Evolutionary conservation across 2,797 vertebrate species (phyloP).

Genomic region (Molossus alvarezi): DNA sequence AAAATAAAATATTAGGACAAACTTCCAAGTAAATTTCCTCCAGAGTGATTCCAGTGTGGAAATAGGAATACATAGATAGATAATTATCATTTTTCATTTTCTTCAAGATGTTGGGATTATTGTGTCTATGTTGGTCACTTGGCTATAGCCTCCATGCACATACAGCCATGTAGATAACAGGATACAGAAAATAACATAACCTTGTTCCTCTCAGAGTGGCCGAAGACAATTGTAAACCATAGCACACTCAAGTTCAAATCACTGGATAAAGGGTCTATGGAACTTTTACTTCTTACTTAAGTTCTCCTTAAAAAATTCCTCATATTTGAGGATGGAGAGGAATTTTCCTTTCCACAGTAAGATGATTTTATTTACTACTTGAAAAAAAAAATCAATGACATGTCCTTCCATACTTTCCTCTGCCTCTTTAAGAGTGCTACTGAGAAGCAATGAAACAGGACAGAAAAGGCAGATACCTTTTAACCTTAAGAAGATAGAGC

Average conservation of each 20-base stretch:
- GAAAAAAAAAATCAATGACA: not conserved
- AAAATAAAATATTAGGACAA: not conserved
- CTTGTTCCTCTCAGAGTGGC: not conserved
- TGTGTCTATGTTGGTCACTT: not conserved
- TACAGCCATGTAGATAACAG: not conserved
- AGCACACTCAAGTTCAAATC: not conserved
- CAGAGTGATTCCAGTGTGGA: not conserved
- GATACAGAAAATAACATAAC: not conserved
- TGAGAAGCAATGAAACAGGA: not conserved
- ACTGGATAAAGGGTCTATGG: not conserved
- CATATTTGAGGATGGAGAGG: not conserved
- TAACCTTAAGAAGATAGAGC: not conserved
- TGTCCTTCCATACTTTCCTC: not conserved
- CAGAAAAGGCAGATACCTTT: too few species aligned
- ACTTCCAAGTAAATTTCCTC: not conserved
- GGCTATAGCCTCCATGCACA: not conserved
- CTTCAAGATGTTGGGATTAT: not conserved
- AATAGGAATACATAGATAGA: not conserved
- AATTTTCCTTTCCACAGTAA: conserved; percentile 10
- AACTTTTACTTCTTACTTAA: conserved; percentile 25
- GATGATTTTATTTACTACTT: conserved; percentile 26
- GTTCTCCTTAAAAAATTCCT: not conserved
- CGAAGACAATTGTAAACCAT: not conserved
- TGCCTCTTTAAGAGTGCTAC: not conserved
- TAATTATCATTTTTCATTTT: not conserved